phyloP scores from a whole-genome alignment of 2,797 vertebrate species.

The Lagodon rhomboides region DNA sequence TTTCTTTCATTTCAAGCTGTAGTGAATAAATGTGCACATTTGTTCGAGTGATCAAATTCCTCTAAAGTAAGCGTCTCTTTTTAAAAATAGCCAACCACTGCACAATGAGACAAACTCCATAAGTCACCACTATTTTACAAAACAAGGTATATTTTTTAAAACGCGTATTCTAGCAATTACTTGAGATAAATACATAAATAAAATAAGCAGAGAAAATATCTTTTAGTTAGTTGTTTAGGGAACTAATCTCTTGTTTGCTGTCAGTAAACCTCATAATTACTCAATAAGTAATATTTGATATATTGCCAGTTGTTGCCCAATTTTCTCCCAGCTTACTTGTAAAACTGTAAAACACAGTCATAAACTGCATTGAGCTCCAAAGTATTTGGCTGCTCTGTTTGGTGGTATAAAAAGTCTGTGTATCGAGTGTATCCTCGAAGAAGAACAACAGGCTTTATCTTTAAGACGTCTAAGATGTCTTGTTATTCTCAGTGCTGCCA shows the following conservation, averaged over 20 bases:
- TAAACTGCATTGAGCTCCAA: background rate
- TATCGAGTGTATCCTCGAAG: background rate
- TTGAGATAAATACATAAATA: background rate
- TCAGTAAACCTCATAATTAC: background rate
- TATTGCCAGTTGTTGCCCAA: background rate
- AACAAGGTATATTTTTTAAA: background rate
- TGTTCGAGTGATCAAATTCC: background rate
- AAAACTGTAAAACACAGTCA: background rate
- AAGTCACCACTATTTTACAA: background rate
- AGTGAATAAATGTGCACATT: background rate
- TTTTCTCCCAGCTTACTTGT: background rate
- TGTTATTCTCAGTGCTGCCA: conserved; percentile 28
- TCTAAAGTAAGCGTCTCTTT: background rate
- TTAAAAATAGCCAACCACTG: background rate
- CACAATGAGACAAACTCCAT: background rate
- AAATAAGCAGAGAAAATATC: background rate
- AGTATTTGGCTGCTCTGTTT: background rate
- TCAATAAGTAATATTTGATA: background rate
- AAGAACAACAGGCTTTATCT: background rate
- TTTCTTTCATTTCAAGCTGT: background rate
- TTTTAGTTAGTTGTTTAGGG: background rate
- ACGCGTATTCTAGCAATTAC: background rate
- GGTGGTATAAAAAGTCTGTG: background rate
- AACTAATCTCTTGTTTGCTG: background rate
- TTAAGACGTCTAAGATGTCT: background rate